Evolutionary conservation across 2,113 vertebrate species (phyloP).

Genomic region (Daubentonia madagascariensis): DNA sequence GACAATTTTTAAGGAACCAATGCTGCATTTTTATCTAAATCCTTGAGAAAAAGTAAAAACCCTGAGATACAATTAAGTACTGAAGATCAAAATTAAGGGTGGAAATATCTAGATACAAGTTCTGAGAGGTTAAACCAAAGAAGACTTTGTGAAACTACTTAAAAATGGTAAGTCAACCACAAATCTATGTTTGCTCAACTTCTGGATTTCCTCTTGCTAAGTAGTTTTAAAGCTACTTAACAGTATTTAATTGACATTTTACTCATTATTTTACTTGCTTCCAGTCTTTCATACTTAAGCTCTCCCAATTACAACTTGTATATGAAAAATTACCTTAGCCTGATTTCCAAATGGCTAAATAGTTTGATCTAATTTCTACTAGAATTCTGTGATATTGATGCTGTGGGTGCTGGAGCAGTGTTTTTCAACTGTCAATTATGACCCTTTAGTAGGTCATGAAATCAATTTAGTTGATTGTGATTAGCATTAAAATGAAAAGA

Average conservation of each 20-base stretch:
- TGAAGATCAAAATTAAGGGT: constrained; percentile 27
- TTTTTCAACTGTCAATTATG: constrained; percentile 6
- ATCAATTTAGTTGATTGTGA: constrained; percentile 11
- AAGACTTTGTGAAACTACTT: neutral
- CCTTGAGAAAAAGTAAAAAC: constrained; percentile 1
- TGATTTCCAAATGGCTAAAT: constrained; percentile 31
- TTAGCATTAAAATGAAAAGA: neutral
- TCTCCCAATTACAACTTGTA: constrained; percentile 16
- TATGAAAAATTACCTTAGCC: neutral
- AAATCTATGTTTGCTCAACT: constrained; percentile 21
- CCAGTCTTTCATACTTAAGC: constrained; percentile 40
- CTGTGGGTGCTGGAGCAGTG: neutral
- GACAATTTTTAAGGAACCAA: neutral
- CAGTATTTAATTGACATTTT: constrained; percentile 57
- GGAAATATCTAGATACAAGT: neutral
- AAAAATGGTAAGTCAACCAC: neutral
- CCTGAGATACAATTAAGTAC: neutral
- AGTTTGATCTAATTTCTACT: constrained; percentile 38
- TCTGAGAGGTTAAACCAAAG: neutral
- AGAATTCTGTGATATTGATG: neutral
- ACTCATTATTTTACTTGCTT: constrained; percentile 54
- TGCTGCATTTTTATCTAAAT: neutral
- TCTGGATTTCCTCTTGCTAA: constrained; percentile 51
- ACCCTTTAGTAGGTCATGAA: neutral
- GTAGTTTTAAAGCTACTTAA: constrained; percentile 50